Conservation (phyloP, 2,797 vertebrate species). For the Ptychadena robeensis region DNA sequence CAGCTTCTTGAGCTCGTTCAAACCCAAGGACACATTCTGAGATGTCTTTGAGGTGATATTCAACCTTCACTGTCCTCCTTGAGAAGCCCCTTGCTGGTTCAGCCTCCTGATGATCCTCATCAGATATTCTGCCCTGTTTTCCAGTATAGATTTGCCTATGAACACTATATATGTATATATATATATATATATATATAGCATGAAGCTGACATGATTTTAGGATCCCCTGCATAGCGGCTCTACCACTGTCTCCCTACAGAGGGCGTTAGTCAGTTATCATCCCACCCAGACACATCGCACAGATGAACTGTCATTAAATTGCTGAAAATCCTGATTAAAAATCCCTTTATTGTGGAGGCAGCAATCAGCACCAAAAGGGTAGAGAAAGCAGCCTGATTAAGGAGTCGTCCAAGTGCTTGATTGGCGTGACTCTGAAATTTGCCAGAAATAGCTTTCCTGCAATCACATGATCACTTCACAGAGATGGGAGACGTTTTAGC, state of each 20-base stretch:
- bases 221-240: neutral
- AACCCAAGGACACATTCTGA: too few species aligned
- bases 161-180: too few species aligned
- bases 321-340: slow-evolving; percentile 48
- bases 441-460: slow-evolving; percentile 42
- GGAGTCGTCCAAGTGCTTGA: slow-evolving; percentile 51
- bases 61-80: too few species aligned
- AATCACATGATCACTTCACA: slow-evolving; percentile 9
- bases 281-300: neutral
- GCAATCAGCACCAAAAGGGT: slow-evolving; percentile 44
- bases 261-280: slow-evolving; percentile 10
- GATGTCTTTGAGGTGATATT: too few species aligned
- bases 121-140: too few species aligned
- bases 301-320: slow-evolving; percentile 26
- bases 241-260: slow-evolving; percentile 18
- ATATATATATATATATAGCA: too few species aligned
- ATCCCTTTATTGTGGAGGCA: slow-evolving; percentile 31
- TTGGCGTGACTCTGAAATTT: slow-evolving; percentile 51
- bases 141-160: too few species aligned
- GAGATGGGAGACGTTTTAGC: slow-evolving; percentile 4
- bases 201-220: too few species aligned
- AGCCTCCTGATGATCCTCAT: too few species aligned
- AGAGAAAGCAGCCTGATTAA: slow-evolving; percentile 54
- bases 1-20: too few species aligned
- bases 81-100: too few species aligned